Percentiles rank a stretch among this genome's conserved stretches.
Conservation (phyloP, 2,888 invertebrate species). For the Hybos culiciformis region DNA sequence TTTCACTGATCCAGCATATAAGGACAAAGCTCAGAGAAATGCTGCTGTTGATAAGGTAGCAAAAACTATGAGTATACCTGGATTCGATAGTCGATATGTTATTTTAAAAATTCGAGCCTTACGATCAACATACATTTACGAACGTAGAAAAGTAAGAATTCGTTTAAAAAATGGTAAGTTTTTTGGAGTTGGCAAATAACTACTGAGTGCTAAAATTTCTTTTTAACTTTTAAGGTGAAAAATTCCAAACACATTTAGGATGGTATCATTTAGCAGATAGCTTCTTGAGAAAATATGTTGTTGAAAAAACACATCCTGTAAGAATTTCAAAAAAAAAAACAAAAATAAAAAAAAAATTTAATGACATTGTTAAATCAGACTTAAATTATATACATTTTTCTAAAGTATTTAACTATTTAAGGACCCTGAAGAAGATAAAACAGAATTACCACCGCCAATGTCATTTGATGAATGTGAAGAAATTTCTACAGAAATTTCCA, state of each 20-base stretch:
- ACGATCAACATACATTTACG: conserved; percentile 1
- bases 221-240: no score
- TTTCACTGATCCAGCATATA: not conserved
- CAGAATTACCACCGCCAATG: not conserved
- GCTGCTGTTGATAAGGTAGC: not conserved
- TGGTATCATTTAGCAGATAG: conserved; percentile 3
- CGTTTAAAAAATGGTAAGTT: conserved; percentile 1
- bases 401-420: not conserved
- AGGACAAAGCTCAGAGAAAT: not conserved
- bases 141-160: not conserved
- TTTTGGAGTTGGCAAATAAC: no score
- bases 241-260: conserved; percentile 3
- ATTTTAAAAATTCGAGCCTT: not conserved
- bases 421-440: not conserved
- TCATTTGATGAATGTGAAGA: not conserved
- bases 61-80: not conserved
- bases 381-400: not conserved
- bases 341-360: not conserved
- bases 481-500: no score
- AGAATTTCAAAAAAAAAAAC: not conserved
- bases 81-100: not conserved
- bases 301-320: not conserved
- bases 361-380: not conserved
- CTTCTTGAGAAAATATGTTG: not conserved
- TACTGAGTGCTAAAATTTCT: no score